A percentile compares a stretch with the other conserved stretches of the same genome.
These are phyloP conservation scores for Saccostrea echinata DNA, from an alignment of 1,140 invertebrate genomes.

Conservation along the genomic window DNA sequence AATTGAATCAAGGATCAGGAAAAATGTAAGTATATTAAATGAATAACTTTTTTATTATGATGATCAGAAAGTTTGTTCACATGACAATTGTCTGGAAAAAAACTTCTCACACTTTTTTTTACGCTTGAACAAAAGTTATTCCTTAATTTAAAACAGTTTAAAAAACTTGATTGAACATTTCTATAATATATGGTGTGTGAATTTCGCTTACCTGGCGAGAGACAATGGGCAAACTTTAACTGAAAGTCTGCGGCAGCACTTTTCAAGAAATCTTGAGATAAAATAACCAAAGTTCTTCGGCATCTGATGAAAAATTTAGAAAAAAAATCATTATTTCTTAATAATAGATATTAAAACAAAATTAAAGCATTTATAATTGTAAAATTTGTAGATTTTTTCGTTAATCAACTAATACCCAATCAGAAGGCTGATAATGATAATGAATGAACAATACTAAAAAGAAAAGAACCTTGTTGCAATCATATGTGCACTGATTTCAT, in stretches of 20 bases:
- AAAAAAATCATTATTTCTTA: neutral
- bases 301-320: conserved; percentile 40
- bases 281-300: conserved; percentile 44
- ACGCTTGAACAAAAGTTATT: too few species aligned
- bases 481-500: conserved; percentile 44
- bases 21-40: neutral
- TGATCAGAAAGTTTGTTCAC: too few species aligned
- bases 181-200: neutral
- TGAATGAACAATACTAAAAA: neutral
- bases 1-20: too few species aligned
- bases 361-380: too few species aligned
- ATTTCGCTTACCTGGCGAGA: conserved; percentile 51
- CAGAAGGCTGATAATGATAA: neutral
- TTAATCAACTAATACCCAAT: neutral
- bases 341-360: neutral
- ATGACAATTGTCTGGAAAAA: too few species aligned
- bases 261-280: conserved; percentile 47
- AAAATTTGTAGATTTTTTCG: neutral
- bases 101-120: too few species aligned
- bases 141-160: too few species aligned
- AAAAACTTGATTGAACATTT: too few species aligned
- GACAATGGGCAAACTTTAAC: conserved; percentile 52
- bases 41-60: too few species aligned
- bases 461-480: conserved; percentile 44
- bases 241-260: conserved; percentile 53